These are phyloP conservation scores for Microctenopoma lineatum DNA, from an alignment of 2,797 vertebrate species.

Conservation along the genomic window DNA sequence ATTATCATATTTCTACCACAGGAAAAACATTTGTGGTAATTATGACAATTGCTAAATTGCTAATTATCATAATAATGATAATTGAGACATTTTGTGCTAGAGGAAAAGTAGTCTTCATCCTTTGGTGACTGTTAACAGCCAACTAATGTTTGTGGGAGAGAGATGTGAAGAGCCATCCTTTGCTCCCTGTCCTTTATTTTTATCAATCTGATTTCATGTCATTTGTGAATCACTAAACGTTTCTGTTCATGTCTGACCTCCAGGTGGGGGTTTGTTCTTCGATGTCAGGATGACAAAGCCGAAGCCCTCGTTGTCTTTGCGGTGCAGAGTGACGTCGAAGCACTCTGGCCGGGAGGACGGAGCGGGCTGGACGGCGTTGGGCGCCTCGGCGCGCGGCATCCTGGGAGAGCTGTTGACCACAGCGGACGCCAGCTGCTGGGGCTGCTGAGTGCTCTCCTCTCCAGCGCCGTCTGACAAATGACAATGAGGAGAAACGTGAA, in stretches of 20 bases:
- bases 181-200: background rate
- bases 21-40: no score
- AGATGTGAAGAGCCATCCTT: no score
- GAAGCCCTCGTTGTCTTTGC: constrained; percentile 95
- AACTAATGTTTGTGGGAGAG: no score
- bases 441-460: constrained; percentile 75
- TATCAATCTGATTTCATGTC: background rate
- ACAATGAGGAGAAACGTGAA: background rate
- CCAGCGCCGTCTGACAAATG: constrained; percentile 70
- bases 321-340: constrained; percentile 91
- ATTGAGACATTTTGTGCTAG: no score
- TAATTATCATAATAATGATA: no score
- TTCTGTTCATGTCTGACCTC: constrained; percentile 83
- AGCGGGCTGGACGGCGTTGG: constrained; percentile 42
- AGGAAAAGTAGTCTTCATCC: no score
- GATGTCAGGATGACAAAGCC: constrained; percentile 99
- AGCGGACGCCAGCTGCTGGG: constrained; percentile 70
- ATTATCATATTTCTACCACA: no score
- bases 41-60: no score
- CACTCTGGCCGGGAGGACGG: constrained; percentile 75
- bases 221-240: background rate
- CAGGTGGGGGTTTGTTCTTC: constrained; percentile 95
- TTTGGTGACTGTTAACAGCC: no score
- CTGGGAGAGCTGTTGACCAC: constrained; percentile 87
- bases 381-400: constrained; percentile 70